Base-by-base conservation (phyloP, 2,888 invertebrate genomes). In the Eledone cirrhosa region DNA sequence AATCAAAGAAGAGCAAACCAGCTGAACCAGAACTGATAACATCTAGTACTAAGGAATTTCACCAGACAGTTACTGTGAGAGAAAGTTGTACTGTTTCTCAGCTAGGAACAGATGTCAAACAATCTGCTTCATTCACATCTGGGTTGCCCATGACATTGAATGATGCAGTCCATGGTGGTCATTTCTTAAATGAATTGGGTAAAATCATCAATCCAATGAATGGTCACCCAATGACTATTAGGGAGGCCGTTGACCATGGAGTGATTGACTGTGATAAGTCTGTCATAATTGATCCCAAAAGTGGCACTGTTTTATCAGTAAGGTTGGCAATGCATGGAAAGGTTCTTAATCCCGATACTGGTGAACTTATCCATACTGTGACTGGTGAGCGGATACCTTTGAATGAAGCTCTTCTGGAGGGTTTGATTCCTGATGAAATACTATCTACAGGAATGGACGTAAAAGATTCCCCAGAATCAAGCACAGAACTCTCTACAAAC, bases 271-370 rank as follows among this genome's bases (percentile, higher is more conserved):
- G 82, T 24, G 82, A 83, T 48, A 82, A 81, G 31, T 87, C 88
- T 31, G 82, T 81, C 67, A 80, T 88, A 24, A 81, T 87, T 63
- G 86, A 88, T 81, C 88, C 92, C 96, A 81, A 95, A 95, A 91
- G 96, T 78, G 91, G 92, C 41, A 89, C 89, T 82, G 94, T 94
- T 89, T 93, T 97, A 65, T 95, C 96, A 33, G 92, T 98, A 82
- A 91, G 96, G 82, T 96, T 97, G 92, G 97, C 97, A 33, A 97
- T 98, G 87, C 95, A 96, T 89, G 93, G 94, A 86, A 96, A 97
- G 89, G 93, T 98, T 74, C 94, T 94, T 91, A 97, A 97, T 88
- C 95, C 97, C 0, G 95, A 97, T 90, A 94, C 94, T 90, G 88
- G 95, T 93, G 88, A 93, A 93, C 89, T 98, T 48, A 84, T 85